phyloP scores from a whole-genome alignment of 2,113 vertebrate genomes.

The Takifugu bimaculatus region DNA sequence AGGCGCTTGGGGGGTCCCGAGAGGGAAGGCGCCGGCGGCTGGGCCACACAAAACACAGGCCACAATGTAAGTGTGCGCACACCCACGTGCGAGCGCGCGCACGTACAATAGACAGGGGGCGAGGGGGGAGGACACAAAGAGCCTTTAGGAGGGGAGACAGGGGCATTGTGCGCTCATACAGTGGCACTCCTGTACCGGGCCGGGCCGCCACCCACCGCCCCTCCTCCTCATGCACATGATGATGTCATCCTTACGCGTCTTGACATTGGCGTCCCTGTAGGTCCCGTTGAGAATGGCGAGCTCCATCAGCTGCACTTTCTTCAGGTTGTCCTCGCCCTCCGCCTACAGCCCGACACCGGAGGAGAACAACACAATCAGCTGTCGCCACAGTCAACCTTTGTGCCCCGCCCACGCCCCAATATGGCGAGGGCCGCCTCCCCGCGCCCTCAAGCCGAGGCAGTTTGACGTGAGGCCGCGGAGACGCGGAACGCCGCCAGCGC shows the following conservation, averaged over 20 bases:
- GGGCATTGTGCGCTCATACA: conserved; percentile 61
- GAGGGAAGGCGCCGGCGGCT: conserved; percentile 90
- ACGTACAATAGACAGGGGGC: conserved; percentile 56
- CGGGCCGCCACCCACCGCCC: conserved; percentile 39
- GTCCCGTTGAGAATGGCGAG: conserved; percentile 98
- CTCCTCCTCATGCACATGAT: conserved; percentile 50
- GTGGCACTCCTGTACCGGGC: conserved; percentile 58
- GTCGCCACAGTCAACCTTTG: not conserved
- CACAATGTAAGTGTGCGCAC: conserved; percentile 43
- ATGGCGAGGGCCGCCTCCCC: not conserved
- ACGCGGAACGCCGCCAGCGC: conserved; percentile 9
- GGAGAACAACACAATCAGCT: conserved; percentile 36
- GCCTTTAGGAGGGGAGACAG: conserved; percentile 22
- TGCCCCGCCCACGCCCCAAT: conserved; percentile 22
- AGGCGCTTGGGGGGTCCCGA: conserved; percentile 91
- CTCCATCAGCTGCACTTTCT: conserved; percentile 99
- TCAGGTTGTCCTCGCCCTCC: conserved; percentile 98
- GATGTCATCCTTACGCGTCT: conserved; percentile 90
- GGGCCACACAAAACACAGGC: conserved; percentile 37
- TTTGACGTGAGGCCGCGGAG: not conserved
- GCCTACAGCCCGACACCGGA: conserved; percentile 73
- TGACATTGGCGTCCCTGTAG: conserved; percentile 98
- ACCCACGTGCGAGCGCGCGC: conserved; percentile 28
- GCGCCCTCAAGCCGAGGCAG: too few species aligned
- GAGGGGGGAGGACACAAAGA: conserved; percentile 51